phyloP scores from a whole-genome alignment of 2,797 vertebrate genomes.

The Thunnus albacares region DNA sequence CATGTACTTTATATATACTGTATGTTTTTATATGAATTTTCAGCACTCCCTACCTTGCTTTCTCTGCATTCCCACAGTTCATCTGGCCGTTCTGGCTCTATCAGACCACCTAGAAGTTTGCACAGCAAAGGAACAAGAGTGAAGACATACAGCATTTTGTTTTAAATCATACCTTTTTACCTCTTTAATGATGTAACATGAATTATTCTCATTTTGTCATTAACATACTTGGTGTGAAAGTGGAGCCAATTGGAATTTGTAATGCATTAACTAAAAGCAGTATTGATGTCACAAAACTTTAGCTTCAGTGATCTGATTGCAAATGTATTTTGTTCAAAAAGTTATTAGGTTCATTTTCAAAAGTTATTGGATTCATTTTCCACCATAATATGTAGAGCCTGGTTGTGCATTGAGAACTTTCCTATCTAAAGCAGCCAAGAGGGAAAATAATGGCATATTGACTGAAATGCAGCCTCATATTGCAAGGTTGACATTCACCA shows the following conservation, averaged over 20 bases:
- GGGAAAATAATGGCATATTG: constrained; percentile 31
- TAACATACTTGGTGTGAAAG: constrained; percentile 37
- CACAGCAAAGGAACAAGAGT: constrained; percentile 3
- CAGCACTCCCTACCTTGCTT: constrained; percentile 44
- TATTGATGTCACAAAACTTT: constrained; percentile 59
- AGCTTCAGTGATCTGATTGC: constrained; percentile 45
- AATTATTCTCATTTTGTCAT: constrained; percentile 43
- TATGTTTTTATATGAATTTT: constrained; percentile 63
- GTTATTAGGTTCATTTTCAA: constrained; percentile 36
- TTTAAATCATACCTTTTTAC: constrained; percentile 30
- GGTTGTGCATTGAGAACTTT: neutral
- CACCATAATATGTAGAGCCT: constrained; percentile 2
- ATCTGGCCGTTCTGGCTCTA: constrained; percentile 66
- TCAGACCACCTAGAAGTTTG: constrained; percentile 38
- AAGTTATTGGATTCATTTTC: constrained; percentile 50
- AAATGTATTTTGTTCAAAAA: constrained; percentile 48
- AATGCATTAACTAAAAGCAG: constrained; percentile 48
- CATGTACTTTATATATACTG: neutral
- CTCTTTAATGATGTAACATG: constrained; percentile 24
- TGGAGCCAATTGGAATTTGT: constrained; percentile 40
- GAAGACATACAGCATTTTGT: constrained; percentile 10
- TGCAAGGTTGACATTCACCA: constrained; percentile 25
- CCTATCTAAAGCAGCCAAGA: constrained; percentile 19
- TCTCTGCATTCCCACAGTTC: constrained; percentile 49
- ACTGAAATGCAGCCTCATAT: constrained; percentile 22